A percentile compares a stretch with the other conserved stretches of the same genome.
phyloP scores from a whole-genome alignment of 1,140 invertebrate species.

The Orius insidiosus region DNA sequence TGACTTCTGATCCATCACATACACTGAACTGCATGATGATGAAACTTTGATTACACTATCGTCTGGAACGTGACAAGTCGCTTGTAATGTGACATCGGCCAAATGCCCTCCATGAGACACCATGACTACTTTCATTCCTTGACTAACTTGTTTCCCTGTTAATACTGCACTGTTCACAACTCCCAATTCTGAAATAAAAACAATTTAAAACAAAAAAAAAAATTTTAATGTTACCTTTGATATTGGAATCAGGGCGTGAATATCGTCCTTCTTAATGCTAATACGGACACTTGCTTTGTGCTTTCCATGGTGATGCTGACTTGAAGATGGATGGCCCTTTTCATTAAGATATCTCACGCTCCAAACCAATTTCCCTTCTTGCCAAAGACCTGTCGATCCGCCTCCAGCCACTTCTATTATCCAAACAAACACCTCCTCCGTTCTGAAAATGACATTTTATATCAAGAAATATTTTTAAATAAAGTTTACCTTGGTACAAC shows the following conservation, averaged over 20 bases:
- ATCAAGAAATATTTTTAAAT: neutral
- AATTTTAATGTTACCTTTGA: constrained; percentile 52
- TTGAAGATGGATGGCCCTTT: constrained; percentile 26
- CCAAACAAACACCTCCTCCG: constrained; percentile 78
- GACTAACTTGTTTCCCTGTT: constrained; percentile 81
- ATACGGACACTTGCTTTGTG: constrained; percentile 59
- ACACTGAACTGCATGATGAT: constrained; percentile 88
- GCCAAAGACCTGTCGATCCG: constrained; percentile 48
- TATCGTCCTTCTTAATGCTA: constrained; percentile 85
- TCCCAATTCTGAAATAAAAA: constrained; percentile 63
- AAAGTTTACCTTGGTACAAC: constrained; percentile 7
- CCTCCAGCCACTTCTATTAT: constrained; percentile 75
- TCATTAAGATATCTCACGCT: constrained; percentile 53
- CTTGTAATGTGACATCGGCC: constrained; percentile 87
- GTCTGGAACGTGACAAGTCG: constrained; percentile 85
- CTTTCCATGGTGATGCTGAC: constrained; percentile 18
- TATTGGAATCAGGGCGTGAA: constrained; percentile 83
- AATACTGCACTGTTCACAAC: constrained; percentile 90
- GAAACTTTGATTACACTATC: constrained; percentile 94
- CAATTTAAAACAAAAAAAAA: neutral
- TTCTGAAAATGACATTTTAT: constrained; percentile 25
- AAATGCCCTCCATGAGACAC: constrained; percentile 85
- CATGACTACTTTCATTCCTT: constrained; percentile 88
- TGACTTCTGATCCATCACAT: constrained; percentile 92
- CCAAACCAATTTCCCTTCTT: constrained; percentile 67